A percentile compares a stretch with the other conserved stretches of the same genome.
phyloP scores from a whole-genome alignment of 2,113 vertebrate species.

The Pseudonaja textilis region DNA sequence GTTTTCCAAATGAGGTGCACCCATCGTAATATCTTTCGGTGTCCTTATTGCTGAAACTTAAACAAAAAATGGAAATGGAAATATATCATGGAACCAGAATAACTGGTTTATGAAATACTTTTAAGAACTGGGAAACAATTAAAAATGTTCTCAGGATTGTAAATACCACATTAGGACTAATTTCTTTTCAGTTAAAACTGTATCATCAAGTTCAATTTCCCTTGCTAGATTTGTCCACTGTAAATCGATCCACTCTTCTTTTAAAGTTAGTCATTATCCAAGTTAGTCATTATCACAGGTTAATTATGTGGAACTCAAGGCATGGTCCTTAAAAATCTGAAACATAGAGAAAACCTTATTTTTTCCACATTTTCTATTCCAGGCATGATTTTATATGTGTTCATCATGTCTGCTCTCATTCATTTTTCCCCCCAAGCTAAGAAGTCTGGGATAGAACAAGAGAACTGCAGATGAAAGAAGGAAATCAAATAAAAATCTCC shows the following conservation, averaged over 20 bases:
- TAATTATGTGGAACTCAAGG: neutral
- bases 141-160: constrained; percentile 14
- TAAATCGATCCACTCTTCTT: neutral
- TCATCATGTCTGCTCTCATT: neutral
- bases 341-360: neutral
- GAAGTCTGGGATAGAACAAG: neutral
- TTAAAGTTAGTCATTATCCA: neutral
- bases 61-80: constrained; percentile 13
- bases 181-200: constrained; percentile 6
- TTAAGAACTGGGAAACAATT: constrained; percentile 10
- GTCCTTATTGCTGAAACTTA: constrained; percentile 6
- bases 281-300: neutral
- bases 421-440: neutral
- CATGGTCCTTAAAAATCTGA: neutral
- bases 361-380: neutral
- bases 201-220: constrained; percentile 22
- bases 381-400: neutral
- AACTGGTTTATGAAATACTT: constrained; percentile 18
- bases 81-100: constrained; percentile 5
- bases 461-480: neutral
- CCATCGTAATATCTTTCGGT: neutral
- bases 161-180: neutral
- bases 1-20: neutral
- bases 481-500: neutral
- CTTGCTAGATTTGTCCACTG: neutral